Base-by-base conservation (phyloP, 2,113 vertebrate species). In the Thunnus maccoyii region DNA sequence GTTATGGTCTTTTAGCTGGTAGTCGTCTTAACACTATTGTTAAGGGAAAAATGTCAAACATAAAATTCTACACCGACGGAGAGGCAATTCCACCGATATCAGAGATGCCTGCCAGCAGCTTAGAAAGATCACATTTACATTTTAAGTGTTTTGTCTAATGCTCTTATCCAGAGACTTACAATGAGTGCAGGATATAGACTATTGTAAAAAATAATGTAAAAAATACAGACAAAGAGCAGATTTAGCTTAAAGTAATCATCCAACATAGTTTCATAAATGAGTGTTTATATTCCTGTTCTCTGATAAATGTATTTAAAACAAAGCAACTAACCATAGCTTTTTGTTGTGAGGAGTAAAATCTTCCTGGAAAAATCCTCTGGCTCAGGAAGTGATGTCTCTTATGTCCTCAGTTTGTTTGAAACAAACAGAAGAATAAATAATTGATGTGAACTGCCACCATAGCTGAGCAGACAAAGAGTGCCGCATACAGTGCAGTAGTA, bases 91-190 rank as follows among this genome's bases (percentile, higher is more conserved):
- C 50, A 65, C 16, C 3, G 15, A 64, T 57, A 84, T 84, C 62
- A 58, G 48, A 75, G 41, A 85, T 44, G 77, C 50, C 79, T 75
- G 67, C 27, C 82, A 76, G 82, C 73, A 51, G 63, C 74, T 60
- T 50, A 47, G 70, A 73, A 88, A 86, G 76, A 88, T 83, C 71
- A 52, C 77, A 88, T 90, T 87, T 82, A 82, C 88, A 88, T 88
- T 83, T 81, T 82, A 83, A 87, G 79, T 55, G 76, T 77, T 82
- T 84, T 57, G 46, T 57, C 32, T n/a, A 12, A 18, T 50, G 22
- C 47, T 65, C 7, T 78, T 78, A 73, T 60, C 79, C 86, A 41
- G 15, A 70, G 25, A 80, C 1, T 36, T 20, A 27, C 36, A 44
- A 61, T 51, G 6, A 75, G 60, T n/a, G n/a, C 57, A 52, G 44